These are phyloP conservation scores for Cotesia congregata DNA, from an alignment of 2,888 invertebrate species.

Conservation along the genomic window DNA sequence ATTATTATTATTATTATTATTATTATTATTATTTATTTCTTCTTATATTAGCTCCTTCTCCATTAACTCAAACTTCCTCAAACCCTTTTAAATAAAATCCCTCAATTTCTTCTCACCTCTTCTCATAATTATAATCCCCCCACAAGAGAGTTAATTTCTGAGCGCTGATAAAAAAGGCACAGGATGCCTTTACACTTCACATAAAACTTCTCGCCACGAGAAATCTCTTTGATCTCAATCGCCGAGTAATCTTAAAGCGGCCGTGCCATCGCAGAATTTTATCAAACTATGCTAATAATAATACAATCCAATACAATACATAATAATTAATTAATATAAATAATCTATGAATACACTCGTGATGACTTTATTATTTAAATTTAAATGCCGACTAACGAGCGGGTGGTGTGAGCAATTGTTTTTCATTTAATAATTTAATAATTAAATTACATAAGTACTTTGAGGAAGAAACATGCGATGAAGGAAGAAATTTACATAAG, in stretches of 20 bases:
- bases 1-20: constrained; percentile 29
- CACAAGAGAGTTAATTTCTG: background rate
- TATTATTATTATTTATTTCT: constrained; percentile 24
- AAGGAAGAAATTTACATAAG: constrained; percentile 14
- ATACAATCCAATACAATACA: background rate
- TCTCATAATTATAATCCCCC: background rate
- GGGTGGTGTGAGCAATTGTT: background rate
- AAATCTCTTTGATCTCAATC: constrained; percentile 55
- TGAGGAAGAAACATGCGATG: constrained; percentile 16
- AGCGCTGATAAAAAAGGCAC: background rate
- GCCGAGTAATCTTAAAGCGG: constrained; percentile 45
- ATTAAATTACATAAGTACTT: background rate
- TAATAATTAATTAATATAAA: constrained; percentile 23
- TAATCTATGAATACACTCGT: constrained; percentile 21
- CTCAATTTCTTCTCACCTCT: background rate
- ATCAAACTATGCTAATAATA: constrained; percentile 8
- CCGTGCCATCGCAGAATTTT: constrained; percentile 28
- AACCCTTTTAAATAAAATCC: background rate
- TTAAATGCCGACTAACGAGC: background rate
- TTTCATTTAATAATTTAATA: background rate
- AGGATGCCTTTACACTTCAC: constrained; percentile 12
- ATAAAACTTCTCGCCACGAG: constrained; percentile 47
- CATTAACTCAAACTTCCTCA: background rate
- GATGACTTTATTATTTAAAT: constrained; percentile 14
- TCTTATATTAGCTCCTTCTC: background rate